Base-by-base conservation (phyloP, 2,797 vertebrate species). In the Pipistrellus nathusii region DNA sequence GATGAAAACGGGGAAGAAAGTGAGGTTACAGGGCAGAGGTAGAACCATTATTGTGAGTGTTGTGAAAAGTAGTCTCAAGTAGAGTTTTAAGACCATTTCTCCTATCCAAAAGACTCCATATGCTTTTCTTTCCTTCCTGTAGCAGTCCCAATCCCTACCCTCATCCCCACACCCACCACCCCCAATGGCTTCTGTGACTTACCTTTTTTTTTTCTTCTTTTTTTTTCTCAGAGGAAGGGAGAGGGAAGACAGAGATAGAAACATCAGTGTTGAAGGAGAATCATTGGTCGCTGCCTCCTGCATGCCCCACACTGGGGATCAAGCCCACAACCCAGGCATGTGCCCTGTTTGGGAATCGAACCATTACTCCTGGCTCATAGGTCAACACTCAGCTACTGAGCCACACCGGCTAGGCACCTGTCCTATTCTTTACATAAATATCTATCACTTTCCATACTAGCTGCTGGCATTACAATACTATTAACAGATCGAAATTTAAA, bases 61-160 rank as follows among this genome's bases (percentile, higher is more conserved):
- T 82, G 12, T 68, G 57, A 57, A 41, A 80, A 64, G 41, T 82
- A 44, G 8, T 75, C 64, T 86, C n/a, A 68, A 3, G 32, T 30
- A 84, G 89, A 62, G 11, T 90, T 93, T 72, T n/a, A 51, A n/a
- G 25, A 51, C 44, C 32, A 27, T 30, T 90, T 95, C 41, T 53
- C 3, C 53, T 27, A 13, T 66, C 15, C 32, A 32, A 32, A 23
- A 72, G 69, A 12, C 41, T 85, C 27, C 51, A 6, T 46, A 15
- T 78, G 51, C 32, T 86, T 86, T 55, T 83, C 78, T 80, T 88
- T 76, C 27, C 59, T 72, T 64, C 46, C 66, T 91, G 3, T 53
- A 51, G n/a, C 55, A 66, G 15, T 14, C 46, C 59, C 59, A 62
- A 30, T 25, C 57, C 23, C 57, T 23, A 59, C 20, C 6, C 21